Evolutionary conservation across 1,140 invertebrate genomes (phyloP), one percentile per base, ranked within the genome.

Genomic region (Leucophenga varia): DNA sequence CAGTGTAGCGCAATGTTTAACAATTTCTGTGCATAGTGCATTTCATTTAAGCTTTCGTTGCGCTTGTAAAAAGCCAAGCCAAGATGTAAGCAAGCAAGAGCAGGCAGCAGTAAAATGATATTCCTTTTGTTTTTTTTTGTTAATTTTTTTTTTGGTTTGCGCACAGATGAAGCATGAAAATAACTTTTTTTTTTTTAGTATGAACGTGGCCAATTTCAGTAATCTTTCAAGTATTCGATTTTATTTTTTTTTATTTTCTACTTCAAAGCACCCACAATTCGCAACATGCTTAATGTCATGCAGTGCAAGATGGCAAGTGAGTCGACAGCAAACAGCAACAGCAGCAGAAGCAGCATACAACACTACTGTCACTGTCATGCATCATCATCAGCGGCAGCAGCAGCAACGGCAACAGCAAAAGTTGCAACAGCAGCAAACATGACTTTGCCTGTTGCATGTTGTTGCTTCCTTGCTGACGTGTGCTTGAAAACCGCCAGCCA

Each of bases 41-140:
- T 63, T 65, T 67, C 63, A 63, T 65, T 67, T 64, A 45, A 45
- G 49, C 58, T 64, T 65, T 65, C 61, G 61, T 49, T 65, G 63
- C 63, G 63, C 59, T 67, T 65, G 63, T 65, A 65, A 65, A 64
- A 61, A 52, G 16, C 52, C 30, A 30, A 31, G 40, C 35, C 45
- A 28, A 28, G 25, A 28, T 12, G 6, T 7, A 28, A 28, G 25
- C n/a, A n/a, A n/a, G n/a, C n/a, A n/a, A n/a, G n/a, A n/a, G n/a
- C n/a, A n/a, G n/a, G n/a, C n/a, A n/a, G n/a, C n/a, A n/a, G n/a
- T n/a, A n/a, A n/a, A n/a, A n/a, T n/a, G n/a, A n/a, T n/a, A n/a
- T n/a, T n/a, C n/a, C n/a, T n/a, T n/a, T n/a, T n/a, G n/a, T n/a
- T n/a, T n/a, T n/a, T n/a, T n/a, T n/a, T n/a, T n/a, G n/a, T n/a